Percentiles rank a stretch among this genome's conserved stretches.
These are phyloP conservation scores for Nerophis lumbriciformis DNA, from an alignment of 2,113 vertebrate species.

Conservation along the genomic window DNA sequence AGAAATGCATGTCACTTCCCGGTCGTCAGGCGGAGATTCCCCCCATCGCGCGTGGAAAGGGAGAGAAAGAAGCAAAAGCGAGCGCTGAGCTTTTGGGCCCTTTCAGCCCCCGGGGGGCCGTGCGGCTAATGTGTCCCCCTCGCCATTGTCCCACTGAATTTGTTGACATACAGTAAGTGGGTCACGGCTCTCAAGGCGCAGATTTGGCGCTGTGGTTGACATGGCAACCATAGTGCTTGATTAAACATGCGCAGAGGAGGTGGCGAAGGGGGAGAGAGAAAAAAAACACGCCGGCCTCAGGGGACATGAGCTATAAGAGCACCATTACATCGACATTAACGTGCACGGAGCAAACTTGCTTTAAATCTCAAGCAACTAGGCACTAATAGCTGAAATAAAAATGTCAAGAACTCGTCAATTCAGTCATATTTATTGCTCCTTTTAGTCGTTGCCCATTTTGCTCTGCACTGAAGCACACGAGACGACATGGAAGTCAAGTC, in stretches of 20 bases:
- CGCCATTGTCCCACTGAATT: conserved; percentile 84
- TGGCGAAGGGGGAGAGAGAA: conserved; percentile 52
- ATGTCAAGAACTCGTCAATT: too few species aligned
- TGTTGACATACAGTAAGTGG: conserved; percentile 96
- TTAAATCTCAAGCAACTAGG: too few species aligned
- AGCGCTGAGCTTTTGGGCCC: conserved; percentile 28
- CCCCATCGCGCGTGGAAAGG: conserved; percentile 10
- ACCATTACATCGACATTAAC: conserved; percentile 7
- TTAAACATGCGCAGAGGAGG: conserved; percentile 83
- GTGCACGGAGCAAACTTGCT: too few species aligned
- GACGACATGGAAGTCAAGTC: too few species aligned
- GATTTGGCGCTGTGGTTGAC: conserved; percentile 81
- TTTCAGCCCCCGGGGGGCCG: conserved; percentile 29
- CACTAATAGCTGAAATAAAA: too few species aligned
- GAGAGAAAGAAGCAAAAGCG: conserved; percentile 25
- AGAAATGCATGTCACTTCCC: conserved; percentile 23
- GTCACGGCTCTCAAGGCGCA: conserved; percentile 87
- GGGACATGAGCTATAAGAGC: conserved; percentile 53
- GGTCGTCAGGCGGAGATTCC: conserved; percentile 18
- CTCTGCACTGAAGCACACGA: too few species aligned
- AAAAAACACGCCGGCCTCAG: conserved; percentile 57
- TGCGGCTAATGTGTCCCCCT: conserved; percentile 73
- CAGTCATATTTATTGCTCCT: too few species aligned
- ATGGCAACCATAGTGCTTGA: conserved; percentile 89
- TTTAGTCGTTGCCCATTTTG: too few species aligned